phyloP scores from a whole-genome alignment of 1,140 invertebrate genomes.

The Rhysida immarginata region DNA sequence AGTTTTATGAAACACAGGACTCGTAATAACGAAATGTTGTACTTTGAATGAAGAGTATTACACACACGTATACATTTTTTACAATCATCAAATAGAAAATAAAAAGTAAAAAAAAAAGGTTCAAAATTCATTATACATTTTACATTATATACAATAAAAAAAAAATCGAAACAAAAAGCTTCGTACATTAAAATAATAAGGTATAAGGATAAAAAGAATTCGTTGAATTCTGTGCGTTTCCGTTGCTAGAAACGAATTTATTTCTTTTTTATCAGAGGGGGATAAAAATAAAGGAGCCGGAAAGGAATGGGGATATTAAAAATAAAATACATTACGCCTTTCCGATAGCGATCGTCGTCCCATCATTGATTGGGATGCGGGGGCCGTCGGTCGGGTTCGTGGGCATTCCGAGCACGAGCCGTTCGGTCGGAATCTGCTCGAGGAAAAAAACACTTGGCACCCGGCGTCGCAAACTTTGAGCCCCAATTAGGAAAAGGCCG shows the following conservation, averaged over 20 bases:
- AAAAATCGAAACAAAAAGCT: neutral
- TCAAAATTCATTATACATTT: neutral
- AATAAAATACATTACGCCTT: neutral
- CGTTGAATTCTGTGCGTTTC: neutral
- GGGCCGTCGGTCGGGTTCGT: too few species aligned
- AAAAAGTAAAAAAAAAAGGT: neutral
- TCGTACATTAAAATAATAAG: neutral
- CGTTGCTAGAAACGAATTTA: neutral
- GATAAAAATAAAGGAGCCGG: neutral
- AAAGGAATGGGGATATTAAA: neutral
- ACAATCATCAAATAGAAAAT: neutral
- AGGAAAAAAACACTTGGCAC: neutral
- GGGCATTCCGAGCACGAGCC: neutral
- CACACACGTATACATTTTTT: neutral
- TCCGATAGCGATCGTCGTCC: neutral
- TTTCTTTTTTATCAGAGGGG: neutral
- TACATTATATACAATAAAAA: neutral
- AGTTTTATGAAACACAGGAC: too few species aligned
- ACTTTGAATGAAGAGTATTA: too few species aligned
- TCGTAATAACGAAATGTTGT: too few species aligned
- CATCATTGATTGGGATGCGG: neutral
- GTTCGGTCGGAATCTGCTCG: neutral
- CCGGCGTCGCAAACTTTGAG: neutral
- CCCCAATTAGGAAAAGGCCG: neutral
- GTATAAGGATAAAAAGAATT: too few species aligned